Evolutionary conservation across 2,797 vertebrate genomes (phyloP), one percentile per base, ranked within the genome.

Genomic region (Micrastur ruficollis): DNA sequence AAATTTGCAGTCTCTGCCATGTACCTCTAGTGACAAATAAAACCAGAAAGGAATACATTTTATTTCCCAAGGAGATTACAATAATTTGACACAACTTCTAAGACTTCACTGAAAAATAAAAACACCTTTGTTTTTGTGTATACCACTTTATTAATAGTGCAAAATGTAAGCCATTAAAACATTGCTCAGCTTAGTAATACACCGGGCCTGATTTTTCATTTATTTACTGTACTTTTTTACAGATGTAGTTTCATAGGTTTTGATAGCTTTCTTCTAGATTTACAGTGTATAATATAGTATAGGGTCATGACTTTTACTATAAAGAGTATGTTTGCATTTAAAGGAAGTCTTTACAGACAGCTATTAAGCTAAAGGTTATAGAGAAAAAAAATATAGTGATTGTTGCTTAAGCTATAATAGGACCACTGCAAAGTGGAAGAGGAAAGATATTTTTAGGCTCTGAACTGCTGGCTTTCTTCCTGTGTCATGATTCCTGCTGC

Each of bases 381-480:
- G 23, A 87, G 58, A 73, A 76, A 90, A 91, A 42, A 94, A 93
- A 78, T 36, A 47, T 29, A 40, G 52, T 10, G 63, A 31, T 42
- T 89, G 56, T 90, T 94, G 79, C 86, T 97, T 91, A 73, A 91
- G 49, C 79, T 96, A 85, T 89, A 89, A 92, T 72, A 71, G 68
- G 62, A 87, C 61, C 53, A 87, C n/a, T 56, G 79, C 46, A 72
- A 95, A 92, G 81, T 94, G 86, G 74, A 96, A 96, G 56, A 95
- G 73, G 73, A 82, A 95, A 92, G 81, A 87, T 96, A 97, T 97
- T 96, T 97, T 96, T 97, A 96, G 93, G 6, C 11, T 93, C 52
- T 34, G 29, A 90, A 71, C 81, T 93, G n/a, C 84, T 90, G 68
- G 23, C 83, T 95, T 95, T 95, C 88, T 96, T 97, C 93, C 92